These are phyloP conservation scores for Scaptodrosophila lebanonensis DNA, from an alignment of 1,140 invertebrate species.

Conservation along the genomic window DNA sequence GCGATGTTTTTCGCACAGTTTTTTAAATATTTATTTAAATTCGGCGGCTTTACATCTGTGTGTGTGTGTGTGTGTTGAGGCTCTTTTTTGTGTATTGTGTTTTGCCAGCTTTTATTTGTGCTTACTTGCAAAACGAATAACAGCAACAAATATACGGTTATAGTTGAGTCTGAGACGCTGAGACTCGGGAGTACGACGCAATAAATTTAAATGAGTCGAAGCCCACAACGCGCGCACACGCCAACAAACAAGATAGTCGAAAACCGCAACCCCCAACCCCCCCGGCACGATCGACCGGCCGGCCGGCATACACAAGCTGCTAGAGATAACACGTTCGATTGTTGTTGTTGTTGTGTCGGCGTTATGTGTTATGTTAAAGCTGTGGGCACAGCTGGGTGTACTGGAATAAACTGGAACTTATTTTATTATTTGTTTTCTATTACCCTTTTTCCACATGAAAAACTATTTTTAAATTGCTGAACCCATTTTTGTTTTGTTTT, in stretches of 20 bases:
- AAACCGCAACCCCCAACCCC: background rate
- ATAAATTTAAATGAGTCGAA: slow-evolving; percentile 34
- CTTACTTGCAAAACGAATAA: background rate
- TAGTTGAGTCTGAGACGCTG: too few relatives aligned
- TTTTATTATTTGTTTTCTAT: slow-evolving; percentile 11
- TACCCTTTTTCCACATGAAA: slow-evolving; percentile 8
- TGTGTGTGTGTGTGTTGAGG: too few relatives aligned
- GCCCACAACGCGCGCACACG: background rate
- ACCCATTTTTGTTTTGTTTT: too few relatives aligned
- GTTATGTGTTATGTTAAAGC: slow-evolving; percentile 21
- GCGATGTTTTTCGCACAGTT: too few relatives aligned
- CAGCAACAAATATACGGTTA: too few relatives aligned
- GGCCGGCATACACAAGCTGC: slow-evolving; percentile 30
- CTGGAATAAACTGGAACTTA: background rate
- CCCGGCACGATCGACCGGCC: slow-evolving; percentile 10
- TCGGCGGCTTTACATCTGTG: too few relatives aligned
- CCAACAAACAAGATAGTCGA: slow-evolving; percentile 19
- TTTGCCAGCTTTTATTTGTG: background rate
- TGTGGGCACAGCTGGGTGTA: slow-evolving; percentile 4
- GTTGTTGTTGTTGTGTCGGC: too few relatives aligned
- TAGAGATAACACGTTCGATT: background rate
- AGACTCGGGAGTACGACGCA: slow-evolving; percentile 25
- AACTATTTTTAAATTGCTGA: slow-evolving; percentile 33
- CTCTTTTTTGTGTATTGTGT: too few relatives aligned
- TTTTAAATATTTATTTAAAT: too few relatives aligned